Evolutionary conservation across 2,888 invertebrate genomes (phyloP).

Genomic region (Phymatocera aterrima): DNA sequence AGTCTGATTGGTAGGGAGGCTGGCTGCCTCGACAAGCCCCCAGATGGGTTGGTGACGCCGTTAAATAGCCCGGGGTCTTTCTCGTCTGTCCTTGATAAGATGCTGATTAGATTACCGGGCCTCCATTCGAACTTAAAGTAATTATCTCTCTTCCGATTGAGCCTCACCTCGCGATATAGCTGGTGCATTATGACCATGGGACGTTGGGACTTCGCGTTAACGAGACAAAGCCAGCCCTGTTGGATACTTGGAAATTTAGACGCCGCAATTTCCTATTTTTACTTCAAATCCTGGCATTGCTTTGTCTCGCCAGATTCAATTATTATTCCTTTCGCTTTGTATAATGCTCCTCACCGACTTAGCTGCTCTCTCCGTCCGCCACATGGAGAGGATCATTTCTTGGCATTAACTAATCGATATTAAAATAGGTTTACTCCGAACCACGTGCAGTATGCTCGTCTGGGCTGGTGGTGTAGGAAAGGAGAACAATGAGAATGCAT

Average conservation of each 20-base stretch:
- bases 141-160: conserved; percentile 42
- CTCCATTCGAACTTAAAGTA: conserved; percentile 40
- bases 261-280: neutral
- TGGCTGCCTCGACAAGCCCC: conserved; percentile 39
- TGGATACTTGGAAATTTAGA: neutral
- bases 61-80: conserved; percentile 46
- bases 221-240: neutral
- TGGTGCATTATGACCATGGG: neutral
- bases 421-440: conserved; percentile 41
- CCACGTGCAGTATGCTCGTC: conserved; percentile 15
- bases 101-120: conserved; percentile 48
- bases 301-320: neutral
- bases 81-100: conserved; percentile 45
- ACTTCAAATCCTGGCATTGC: neutral
- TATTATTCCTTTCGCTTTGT: neutral
- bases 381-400: conserved; percentile 26
- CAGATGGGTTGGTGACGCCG: conserved; percentile 47
- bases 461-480: neutral
- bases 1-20: conserved; percentile 45
- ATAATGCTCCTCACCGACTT: neutral
- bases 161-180: neutral
- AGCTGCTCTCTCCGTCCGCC: neutral
- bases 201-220: neutral
- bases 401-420: conserved; percentile 46
- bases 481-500: conserved; percentile 45